Percentiles rank a stretch among this genome's conserved stretches.
Conservation (phyloP, 2,797 vertebrate species). For the Sciaenops ocellatus region DNA sequence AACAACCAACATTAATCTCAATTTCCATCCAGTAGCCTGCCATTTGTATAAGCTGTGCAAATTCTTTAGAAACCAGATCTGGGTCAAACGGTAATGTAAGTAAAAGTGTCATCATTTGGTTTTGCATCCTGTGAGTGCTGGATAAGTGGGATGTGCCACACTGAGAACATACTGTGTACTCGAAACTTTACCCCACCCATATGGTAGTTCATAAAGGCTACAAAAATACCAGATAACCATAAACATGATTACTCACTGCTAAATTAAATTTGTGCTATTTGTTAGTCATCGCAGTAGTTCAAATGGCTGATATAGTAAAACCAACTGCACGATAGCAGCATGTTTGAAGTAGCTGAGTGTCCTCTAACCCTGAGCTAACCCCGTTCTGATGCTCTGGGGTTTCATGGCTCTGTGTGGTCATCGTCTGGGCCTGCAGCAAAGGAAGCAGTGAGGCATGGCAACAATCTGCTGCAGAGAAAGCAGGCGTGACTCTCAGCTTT, state of each 20-base stretch:
- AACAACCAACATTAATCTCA: neutral
- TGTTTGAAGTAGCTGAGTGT: conserved; percentile 41
- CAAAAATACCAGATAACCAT: conserved; percentile 20
- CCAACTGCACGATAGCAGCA: neutral
- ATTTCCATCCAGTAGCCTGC: neutral
- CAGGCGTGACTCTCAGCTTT: conserved; percentile 67
- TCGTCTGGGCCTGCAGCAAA: conserved; percentile 54
- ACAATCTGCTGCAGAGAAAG: conserved; percentile 59
- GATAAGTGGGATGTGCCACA: conserved; percentile 13
- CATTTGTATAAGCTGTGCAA: neutral
- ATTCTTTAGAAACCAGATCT: conserved; percentile 13
- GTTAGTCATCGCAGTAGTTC: conserved; percentile 14
- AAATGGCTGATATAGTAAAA: conserved; percentile 15
- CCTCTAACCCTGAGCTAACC: conserved; percentile 42
- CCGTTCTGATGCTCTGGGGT: conserved; percentile 36
- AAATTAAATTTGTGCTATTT: conserved; percentile 6
- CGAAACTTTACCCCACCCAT: conserved; percentile 29
- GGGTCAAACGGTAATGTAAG: neutral
- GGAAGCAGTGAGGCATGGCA: conserved; percentile 60
- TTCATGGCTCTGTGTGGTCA: conserved; percentile 57
- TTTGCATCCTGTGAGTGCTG: conserved; percentile 25
- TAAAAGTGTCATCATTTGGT: conserved; percentile 8
- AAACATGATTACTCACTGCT: conserved; percentile 27
- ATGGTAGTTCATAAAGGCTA: conserved; percentile 20
- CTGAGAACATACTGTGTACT: conserved; percentile 26